These are phyloP conservation scores for Nipponia nippon DNA, from an alignment of 2,113 vertebrate species.

Conservation along the genomic window DNA sequence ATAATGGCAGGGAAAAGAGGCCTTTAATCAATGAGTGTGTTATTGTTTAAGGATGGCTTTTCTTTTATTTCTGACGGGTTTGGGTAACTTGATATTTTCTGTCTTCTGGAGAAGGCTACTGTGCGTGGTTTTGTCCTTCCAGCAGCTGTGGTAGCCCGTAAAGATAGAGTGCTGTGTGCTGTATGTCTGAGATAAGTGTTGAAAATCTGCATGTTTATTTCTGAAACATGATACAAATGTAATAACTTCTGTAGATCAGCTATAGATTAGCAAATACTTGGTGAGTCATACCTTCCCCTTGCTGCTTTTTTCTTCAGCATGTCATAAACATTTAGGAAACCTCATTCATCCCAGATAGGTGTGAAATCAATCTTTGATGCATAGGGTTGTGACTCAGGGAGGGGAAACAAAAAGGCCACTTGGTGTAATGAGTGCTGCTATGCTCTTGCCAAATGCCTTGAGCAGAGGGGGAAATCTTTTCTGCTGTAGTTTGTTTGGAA, in stretches of 20 bases:
- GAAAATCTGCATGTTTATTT: constrained; percentile 29
- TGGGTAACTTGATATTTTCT: neutral
- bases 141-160: neutral
- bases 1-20: neutral
- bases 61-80: neutral
- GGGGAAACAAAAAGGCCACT: constrained; percentile 40
- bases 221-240: constrained; percentile 15
- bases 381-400: constrained; percentile 50
- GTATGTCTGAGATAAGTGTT: constrained; percentile 55
- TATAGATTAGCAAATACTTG: constrained; percentile 32
- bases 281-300: constrained; percentile 52
- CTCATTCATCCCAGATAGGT: constrained; percentile 49
- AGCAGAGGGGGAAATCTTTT: neutral
- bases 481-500: constrained; percentile 26
- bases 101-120: neutral
- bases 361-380: constrained; percentile 56
- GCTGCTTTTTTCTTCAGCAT: neutral
- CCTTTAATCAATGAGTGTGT: neutral
- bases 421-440: neutral
- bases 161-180: constrained; percentile 15
- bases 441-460: constrained; percentile 33
- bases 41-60: neutral
- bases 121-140: neutral
- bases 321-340: constrained; percentile 30
- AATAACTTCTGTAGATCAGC: constrained; percentile 22